Percentiles rank a stretch among this genome's conserved stretches.
phyloP scores from a whole-genome alignment of 1,140 invertebrate species.

The Calephelis virginiensis region DNA sequence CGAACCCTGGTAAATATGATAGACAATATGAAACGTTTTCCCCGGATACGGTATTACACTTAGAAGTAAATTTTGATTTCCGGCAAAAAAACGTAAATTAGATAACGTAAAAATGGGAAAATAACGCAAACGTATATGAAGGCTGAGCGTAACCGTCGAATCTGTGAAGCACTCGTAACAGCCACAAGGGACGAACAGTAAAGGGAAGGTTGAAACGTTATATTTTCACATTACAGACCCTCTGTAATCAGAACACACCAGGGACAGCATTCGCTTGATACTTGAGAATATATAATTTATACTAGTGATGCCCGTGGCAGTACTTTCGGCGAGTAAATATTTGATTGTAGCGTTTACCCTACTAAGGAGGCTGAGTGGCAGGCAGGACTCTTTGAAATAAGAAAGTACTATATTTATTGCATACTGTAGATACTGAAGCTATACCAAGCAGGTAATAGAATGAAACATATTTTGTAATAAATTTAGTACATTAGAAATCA shows the following conservation, averaged over 20 bases:
- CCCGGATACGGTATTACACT: too few species aligned
- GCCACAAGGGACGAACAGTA: slow-evolving; percentile 6
- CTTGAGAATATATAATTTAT: slow-evolving; percentile 22
- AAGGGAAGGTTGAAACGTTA: slow-evolving; percentile 29
- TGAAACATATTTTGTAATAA: too few species aligned
- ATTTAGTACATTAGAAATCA: too few species aligned
- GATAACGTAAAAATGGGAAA: slow-evolving; percentile 9
- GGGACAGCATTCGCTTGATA: slow-evolving; percentile 24
- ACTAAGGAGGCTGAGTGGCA: background rate
- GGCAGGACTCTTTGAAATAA: background rate
- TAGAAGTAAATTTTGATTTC: slow-evolving; percentile 11
- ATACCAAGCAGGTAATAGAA: too few species aligned
- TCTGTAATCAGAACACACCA: slow-evolving; percentile 32
- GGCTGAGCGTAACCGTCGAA: background rate
- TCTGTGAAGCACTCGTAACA: background rate
- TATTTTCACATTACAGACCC: slow-evolving; percentile 38
- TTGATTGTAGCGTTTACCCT: slow-evolving; percentile 4
- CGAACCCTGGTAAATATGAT: too few species aligned
- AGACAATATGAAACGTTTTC: too few species aligned
- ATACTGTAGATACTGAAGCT: background rate
- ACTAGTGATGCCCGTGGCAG: background rate
- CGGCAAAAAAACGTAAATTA: slow-evolving; percentile 11
- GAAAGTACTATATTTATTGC: background rate
- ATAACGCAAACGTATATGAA: slow-evolving; percentile 6
- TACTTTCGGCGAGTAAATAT: background rate